A percentile compares a stretch with the other conserved stretches of the same genome.
phyloP scores from a whole-genome alignment of 64 coral and sea anemone genomes.

The Platygyra sinensis region DNA sequence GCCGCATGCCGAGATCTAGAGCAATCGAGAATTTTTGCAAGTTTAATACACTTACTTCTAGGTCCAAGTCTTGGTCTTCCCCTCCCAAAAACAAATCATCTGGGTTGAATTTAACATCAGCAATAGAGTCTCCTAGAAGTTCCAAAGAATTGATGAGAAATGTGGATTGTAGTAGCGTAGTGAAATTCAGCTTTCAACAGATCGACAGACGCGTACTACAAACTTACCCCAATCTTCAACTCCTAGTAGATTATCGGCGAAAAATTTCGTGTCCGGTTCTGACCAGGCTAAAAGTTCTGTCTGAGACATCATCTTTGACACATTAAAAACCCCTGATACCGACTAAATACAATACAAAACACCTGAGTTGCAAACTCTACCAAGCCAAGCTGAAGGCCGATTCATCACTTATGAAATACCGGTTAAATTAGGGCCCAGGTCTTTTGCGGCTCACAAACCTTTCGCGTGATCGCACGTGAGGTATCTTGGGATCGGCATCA shows the following conservation, averaged over 20 bases:
- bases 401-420: constrained; percentile 32
- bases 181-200: background rate
- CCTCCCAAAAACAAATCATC: constrained; percentile 57
- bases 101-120: constrained; percentile 80
- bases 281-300: constrained; percentile 92
- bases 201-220: background rate
- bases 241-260: constrained; percentile 90
- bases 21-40: background rate
- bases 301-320: constrained; percentile 86
- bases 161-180: background rate
- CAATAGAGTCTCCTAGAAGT: constrained; percentile 65
- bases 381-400: background rate
- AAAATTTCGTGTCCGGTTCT: constrained; percentile 93
- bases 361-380: background rate
- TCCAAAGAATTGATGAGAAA: background rate
- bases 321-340: constrained; percentile 2
- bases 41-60: constrained; percentile 60
- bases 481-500: background rate
- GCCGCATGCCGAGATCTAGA: background rate
- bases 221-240: constrained; percentile 96
- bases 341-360: background rate
- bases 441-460: background rate
- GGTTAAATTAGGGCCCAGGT: background rate
- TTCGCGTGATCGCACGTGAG: background rate
- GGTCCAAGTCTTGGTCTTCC: constrained; percentile 65